Conservation (phyloP, 2,888 invertebrate species). For the Heliconius ethilla region DNA sequence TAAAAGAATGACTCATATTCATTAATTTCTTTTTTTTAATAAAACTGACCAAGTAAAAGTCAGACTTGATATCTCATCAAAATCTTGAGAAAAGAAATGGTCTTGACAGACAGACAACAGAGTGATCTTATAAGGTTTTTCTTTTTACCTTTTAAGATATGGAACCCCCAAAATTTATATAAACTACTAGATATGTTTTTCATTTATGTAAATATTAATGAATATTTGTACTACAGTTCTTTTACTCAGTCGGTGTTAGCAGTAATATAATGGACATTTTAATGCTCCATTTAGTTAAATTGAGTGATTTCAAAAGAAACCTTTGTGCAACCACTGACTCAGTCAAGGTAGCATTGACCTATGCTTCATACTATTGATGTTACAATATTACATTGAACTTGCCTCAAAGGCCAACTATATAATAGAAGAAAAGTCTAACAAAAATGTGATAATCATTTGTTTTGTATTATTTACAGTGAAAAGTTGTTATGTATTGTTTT, state of each 20-base stretch:
- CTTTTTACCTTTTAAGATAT: too few species aligned
- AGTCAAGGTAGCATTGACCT: conserved; percentile 22
- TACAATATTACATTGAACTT: conserved; percentile 21
- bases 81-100: too few species aligned
- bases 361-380: conserved; percentile 15
- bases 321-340: conserved; percentile 13
- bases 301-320: conserved; percentile 1
- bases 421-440: conserved; percentile 3
- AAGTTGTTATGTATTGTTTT: too few species aligned
- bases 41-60: too few species aligned
- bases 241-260: neutral
- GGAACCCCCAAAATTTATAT: neutral
- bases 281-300: conserved; percentile 10
- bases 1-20: too few species aligned
- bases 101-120: too few species aligned
- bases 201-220: neutral
- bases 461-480: neutral
- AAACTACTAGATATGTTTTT: neutral
- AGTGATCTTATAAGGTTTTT: too few species aligned
- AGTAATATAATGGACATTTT: conserved; percentile 4
- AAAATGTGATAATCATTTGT: neutral
- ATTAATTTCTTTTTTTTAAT: too few species aligned
- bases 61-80: too few species aligned
- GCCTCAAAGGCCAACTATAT: conserved; percentile 5
- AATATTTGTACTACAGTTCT: neutral